A percentile compares a stretch with the other conserved stretches of the same genome.
Evolutionary conservation across 2,888 invertebrate species (phyloP).

Genomic region (Sussaba pulchella): DNA sequence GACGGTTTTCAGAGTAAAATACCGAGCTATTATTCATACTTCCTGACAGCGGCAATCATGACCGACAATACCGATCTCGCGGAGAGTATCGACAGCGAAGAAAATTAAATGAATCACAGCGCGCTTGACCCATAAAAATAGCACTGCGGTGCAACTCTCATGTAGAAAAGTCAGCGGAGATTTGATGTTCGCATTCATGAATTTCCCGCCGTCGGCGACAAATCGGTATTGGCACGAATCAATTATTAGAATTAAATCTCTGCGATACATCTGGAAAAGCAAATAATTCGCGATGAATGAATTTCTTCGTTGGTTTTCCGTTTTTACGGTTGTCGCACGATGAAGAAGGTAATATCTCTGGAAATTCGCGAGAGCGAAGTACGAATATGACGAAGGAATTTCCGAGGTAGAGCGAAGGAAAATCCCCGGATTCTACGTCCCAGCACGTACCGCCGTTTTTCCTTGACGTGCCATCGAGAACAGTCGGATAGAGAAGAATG

Average conservation of each 20-base stretch:
- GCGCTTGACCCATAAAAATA: neutral
- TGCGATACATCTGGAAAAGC: too few relatives aligned
- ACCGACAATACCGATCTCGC: neutral
- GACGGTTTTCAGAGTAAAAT: conserved; percentile 1
- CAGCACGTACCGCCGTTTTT: conserved; percentile 5
- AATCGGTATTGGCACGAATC: too few relatives aligned
- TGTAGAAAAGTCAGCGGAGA: too few relatives aligned
- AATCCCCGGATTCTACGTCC: conserved; percentile 8
- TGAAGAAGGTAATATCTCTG: conserved; percentile 11
- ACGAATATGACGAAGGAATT: conserved; percentile 24
- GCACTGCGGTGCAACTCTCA: too few relatives aligned
- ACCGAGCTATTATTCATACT: neutral
- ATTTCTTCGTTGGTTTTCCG: neutral
- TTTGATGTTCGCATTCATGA: too few relatives aligned
- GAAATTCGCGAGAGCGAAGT: neutral
- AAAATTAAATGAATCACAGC: neutral
- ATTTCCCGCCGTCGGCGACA: too few relatives aligned
- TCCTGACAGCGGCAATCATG: neutral
- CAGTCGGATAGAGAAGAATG: conserved; percentile 34
- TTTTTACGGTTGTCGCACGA: neutral
- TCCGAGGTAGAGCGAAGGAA: conserved; percentile 8
- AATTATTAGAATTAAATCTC: too few relatives aligned
- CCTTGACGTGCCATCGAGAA: conserved; percentile 27
- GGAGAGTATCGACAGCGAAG: neutral
- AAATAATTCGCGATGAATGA: too few relatives aligned